Percentiles rank a stretch among this genome's conserved stretches.
phyloP scores from a whole-genome alignment of 2,888 invertebrate species.

The Hartigia nigra region DNA sequence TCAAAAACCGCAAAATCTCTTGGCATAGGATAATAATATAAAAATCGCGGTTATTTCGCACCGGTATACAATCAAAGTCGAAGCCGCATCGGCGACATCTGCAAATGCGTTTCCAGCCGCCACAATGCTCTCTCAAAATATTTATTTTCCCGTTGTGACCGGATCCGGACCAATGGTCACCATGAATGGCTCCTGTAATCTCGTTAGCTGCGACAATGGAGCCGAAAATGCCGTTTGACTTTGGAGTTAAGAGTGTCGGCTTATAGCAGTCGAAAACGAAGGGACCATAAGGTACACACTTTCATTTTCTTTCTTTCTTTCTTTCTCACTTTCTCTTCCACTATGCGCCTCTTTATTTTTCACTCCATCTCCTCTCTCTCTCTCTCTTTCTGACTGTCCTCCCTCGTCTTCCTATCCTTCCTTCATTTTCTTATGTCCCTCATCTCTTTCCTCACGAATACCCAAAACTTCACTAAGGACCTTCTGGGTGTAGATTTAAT shows the following conservation, averaged over 20 bases:
- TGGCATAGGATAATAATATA: constrained; percentile 13
- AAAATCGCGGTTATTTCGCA: constrained; percentile 25
- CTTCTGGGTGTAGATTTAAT: constrained; percentile 41
- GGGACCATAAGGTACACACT: not conserved
- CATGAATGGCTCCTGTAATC: constrained; percentile 51
- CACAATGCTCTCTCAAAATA: constrained; percentile 60
- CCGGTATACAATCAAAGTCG: constrained; percentile 4
- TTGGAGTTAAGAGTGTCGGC: constrained; percentile 45
- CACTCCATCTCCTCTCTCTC: constrained; percentile 2
- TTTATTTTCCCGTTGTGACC: constrained; percentile 55
- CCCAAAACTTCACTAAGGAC: not conserved
- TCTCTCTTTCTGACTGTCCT: constrained; percentile 5
- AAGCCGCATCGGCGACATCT: constrained; percentile 36
- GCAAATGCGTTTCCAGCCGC: constrained; percentile 33
- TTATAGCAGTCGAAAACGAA: not conserved
- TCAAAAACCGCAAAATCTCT: constrained; percentile 48
- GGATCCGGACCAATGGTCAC: constrained; percentile 42
- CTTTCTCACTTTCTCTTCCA: not conserved
- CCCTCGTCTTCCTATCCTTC: not conserved
- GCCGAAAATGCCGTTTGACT: constrained; percentile 46
- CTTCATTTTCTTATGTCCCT: constrained; percentile 16
- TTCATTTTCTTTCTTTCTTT: not conserved
- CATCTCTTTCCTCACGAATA: not conserved
- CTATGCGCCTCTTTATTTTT: constrained; percentile 10
- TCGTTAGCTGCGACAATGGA: constrained; percentile 51